These are phyloP conservation scores for Typhlomys cinereus DNA, from an alignment of 2,113 vertebrate genomes.

Conservation along the genomic window DNA sequence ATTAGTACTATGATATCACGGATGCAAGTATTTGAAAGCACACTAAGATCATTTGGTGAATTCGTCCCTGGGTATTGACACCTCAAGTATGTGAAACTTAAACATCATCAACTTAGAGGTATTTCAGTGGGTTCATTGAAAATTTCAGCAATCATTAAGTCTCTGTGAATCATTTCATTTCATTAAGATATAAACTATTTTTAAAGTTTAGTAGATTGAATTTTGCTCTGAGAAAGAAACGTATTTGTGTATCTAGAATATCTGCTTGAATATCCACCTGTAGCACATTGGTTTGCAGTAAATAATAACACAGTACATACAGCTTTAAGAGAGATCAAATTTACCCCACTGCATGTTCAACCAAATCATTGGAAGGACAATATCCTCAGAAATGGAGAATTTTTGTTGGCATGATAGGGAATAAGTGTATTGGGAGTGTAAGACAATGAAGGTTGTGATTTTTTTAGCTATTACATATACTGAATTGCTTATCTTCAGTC, in stretches of 20 bases:
- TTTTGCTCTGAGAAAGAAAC: neutral
- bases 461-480: neutral
- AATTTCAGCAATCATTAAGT: neutral
- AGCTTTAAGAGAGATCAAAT: neutral
- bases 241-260: neutral
- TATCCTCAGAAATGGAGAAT: neutral
- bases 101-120: neutral
- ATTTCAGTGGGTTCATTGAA: neutral
- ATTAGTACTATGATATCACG: conserved; percentile 26
- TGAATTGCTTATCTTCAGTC: neutral
- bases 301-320: neutral
- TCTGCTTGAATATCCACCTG: neutral
- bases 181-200: neutral
- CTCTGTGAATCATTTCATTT: neutral
- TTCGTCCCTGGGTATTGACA: neutral
- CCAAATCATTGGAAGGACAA: neutral
- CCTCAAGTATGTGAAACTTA: neutral
- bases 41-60: neutral
- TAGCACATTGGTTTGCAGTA: neutral
- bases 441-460: conserved; percentile 3
- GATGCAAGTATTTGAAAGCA: conserved; percentile 9
- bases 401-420: neutral
- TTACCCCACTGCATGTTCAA: neutral
- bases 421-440: neutral
- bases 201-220: neutral